Base-by-base conservation (phyloP, 2,797 vertebrate species). In the Hyperoplus immaculatus region DNA sequence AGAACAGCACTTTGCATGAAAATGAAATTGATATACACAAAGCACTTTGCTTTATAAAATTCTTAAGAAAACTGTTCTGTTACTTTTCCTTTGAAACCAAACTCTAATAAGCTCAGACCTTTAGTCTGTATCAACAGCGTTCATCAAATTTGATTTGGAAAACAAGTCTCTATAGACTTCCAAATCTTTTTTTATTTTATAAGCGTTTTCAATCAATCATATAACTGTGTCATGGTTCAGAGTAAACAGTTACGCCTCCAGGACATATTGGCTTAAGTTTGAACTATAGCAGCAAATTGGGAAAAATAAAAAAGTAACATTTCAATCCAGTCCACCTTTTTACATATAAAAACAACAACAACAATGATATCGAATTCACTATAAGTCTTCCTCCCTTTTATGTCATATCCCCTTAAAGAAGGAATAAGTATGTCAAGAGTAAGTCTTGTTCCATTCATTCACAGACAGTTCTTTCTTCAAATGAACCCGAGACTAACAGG, bases 1-100 rank as follows among this genome's bases (percentile, higher is more conserved):
- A 10, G 87, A 93, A 92, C 85, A 92, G 66, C 72, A 77, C 87
- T 88, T 89, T 83, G 87, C 86, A 88, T 86, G 87, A 90, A 69
- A 69, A 83, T 88, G 87, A 91, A 93, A 94, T 85, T 75, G 87
- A 94, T 91, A 91, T 83, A 90, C 83, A 87, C 91, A 89, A 53
- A 77, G 74, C 77, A 41, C 68, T 51, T 72, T 42, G 72, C 86
- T 88, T 86, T 66, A 81, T 86, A 77, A 85, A 78, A 68, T 39
- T 45, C 80, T 76, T 81, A 75, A 81, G 73, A 89, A 90, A 92
- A 87, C 85, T 90, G 51, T 42, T 74, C 51, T 18, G 69, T 72
- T 81, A 91, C 83, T 82, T 89, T 69, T 68, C 21, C 81, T 92
- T 85, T 87, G 84, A 88, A 91, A 90, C 71, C n/a, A 4, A 80